Conservation (phyloP, 2,888 invertebrate species). For the Amphiduros pacificus region DNA sequence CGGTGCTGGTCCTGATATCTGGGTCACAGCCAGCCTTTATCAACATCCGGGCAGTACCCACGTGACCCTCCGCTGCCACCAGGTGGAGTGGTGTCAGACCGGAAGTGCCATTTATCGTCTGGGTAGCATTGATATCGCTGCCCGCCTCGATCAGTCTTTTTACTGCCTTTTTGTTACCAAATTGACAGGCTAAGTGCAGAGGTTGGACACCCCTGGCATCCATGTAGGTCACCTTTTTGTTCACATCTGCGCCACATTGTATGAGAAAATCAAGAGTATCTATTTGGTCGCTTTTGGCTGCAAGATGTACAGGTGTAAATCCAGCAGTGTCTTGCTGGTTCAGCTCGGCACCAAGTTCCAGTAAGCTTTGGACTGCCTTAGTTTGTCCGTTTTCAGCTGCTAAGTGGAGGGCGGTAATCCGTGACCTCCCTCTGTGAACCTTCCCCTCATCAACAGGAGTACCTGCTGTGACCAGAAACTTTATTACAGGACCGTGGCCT, state of each 20-base stretch:
- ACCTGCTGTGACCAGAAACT: constrained; percentile 28
- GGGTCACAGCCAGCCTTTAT: constrained; percentile 25
- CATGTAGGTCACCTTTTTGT: constrained; percentile 26
- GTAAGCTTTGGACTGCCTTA: constrained; percentile 33
- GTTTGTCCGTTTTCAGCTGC: constrained; percentile 33
- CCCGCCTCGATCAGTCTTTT: constrained; percentile 22
- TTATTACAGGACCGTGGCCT: constrained; percentile 28
- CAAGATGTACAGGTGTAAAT: constrained; percentile 36
- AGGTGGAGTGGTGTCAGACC: constrained; percentile 29
- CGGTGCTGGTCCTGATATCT: constrained; percentile 21
- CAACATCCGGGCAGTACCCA: constrained; percentile 18
- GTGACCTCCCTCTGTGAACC: constrained; percentile 15
- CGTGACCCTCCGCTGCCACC: constrained; percentile 27
- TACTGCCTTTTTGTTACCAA: constrained; percentile 21
- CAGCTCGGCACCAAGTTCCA: constrained; percentile 37
- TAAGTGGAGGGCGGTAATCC: constrained; percentile 32
- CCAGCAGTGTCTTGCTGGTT: constrained; percentile 35
- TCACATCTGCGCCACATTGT: constrained; percentile 35
- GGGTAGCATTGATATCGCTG: constrained; percentile 25
- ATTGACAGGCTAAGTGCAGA: constrained; percentile 29
- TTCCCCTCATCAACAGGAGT: constrained; percentile 25
- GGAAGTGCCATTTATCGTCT: constrained; percentile 23
- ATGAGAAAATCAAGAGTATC: constrained; percentile 34
- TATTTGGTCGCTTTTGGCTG: constrained; percentile 28
- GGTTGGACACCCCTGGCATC: constrained; percentile 24